Percentiles rank a stretch among this genome's conserved stretches.
Evolutionary conservation across 2,113 vertebrate species (phyloP).

Genomic region (Todiramphus saurophagus): DNA sequence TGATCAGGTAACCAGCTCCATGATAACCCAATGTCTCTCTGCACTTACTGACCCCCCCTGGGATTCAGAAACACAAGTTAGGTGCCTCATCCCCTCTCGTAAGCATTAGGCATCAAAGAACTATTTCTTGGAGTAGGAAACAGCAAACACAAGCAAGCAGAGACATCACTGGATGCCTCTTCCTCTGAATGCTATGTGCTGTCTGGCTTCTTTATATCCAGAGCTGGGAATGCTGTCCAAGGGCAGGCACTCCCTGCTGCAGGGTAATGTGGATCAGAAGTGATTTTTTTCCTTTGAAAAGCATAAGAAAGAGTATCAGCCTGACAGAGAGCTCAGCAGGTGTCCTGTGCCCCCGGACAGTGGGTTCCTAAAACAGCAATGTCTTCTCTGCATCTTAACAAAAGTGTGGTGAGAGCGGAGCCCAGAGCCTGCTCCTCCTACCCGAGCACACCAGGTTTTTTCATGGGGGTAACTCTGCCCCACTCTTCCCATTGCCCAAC

Average conservation of each 20-base stretch:
- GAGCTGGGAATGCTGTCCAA: background rate
- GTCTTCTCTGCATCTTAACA: background rate
- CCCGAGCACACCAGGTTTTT: rapidly evolving
- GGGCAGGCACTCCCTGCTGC: background rate
- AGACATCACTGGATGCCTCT: background rate
- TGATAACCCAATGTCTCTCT: background rate
- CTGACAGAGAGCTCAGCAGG: rapidly evolving
- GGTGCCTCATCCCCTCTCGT: background rate
- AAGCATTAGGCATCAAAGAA: background rate
- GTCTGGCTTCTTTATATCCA: background rate
- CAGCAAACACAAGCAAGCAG: background rate
- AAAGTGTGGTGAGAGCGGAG: background rate
- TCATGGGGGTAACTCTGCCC: background rate
- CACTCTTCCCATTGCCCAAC: background rate
- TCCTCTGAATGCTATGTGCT: background rate
- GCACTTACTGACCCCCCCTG: rapidly evolving
- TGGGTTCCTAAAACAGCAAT: background rate
- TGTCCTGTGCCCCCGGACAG: background rate
- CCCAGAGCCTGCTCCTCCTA: background rate
- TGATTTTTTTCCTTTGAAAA: background rate
- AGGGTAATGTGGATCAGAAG: background rate
- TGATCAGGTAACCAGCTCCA: background rate
- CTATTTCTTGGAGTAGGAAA: background rate
- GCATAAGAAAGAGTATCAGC: background rate
- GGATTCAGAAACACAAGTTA: background rate